Evolutionary conservation across 2,888 invertebrate genomes (phyloP), one percentile per base, ranked within the genome.

Genomic region (Ormyrus rosae): DNA sequence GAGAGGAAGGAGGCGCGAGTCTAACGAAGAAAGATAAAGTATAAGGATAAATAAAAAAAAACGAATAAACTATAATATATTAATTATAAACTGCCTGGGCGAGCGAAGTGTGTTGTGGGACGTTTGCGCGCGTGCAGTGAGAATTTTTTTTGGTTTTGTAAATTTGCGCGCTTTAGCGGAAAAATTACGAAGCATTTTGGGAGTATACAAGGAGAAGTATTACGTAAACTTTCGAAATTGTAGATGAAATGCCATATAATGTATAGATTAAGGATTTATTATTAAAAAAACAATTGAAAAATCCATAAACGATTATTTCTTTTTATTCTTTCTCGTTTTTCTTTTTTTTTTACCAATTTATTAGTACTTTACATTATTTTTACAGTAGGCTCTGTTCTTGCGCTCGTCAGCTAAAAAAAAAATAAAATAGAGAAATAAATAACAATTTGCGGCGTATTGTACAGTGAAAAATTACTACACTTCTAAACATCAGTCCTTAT

Each of bases 241-340:
- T 82, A 82, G 82, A 82, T 80, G 82, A 80, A 78, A 82, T 78
- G 82, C 80, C 78, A 82, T 80, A 71, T 80, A 82, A 81, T 81
- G 82, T 83, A 83, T 81, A 81, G 76, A 81, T 64, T 82, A 81
- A 84, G 81, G 82, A 79, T 81, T 78, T 82, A 83, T 81, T 82
- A 81, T 78, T 78, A 82, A 82, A 79, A 69, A 65, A 78, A 72
- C 68, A 61, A 73, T 76, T 63, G 46, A 71, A 56, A 74, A 70
- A 70, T 65, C 34, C 51, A 72, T 19, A 65, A 72, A 81, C 61
- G 48, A 81, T 34, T 34, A 34, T 34, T 34, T 34, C 34, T 34
- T 34, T 34, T 34, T 34, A 34, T 34, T 34, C 34, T 34, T 34
- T 34, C 34, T 34, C 3, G 2, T 34, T 34, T 34, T 2, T 34